These are phyloP conservation scores for Coilia nasus DNA, from an alignment of 2,797 vertebrate genomes.

Conservation along the genomic window DNA sequence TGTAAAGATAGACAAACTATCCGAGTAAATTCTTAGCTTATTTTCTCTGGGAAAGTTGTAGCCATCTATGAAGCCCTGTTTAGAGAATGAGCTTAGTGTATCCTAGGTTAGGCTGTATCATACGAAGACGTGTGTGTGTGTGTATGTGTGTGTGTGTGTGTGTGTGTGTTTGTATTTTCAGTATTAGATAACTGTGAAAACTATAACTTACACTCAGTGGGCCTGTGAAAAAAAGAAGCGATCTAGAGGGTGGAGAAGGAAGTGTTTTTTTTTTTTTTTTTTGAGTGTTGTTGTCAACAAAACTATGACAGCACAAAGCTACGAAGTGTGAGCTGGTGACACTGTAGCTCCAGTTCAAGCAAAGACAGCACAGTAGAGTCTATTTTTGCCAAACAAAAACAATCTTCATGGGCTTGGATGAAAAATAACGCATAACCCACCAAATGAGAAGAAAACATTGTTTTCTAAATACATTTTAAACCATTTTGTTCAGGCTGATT, in stretches of 20 bases:
- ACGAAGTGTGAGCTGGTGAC: neutral
- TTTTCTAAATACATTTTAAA: neutral
- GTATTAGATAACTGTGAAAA: conserved; percentile 23
- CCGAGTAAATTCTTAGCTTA: no score
- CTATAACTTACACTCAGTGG: neutral
- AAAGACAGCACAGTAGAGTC: neutral
- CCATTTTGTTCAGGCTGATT: neutral
- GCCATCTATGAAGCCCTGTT: neutral
- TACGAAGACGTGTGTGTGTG: neutral
- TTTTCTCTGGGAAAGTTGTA: neutral
- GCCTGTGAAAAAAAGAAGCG: neutral
- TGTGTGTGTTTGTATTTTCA: neutral
- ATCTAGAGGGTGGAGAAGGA: neutral
- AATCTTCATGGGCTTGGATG: neutral
- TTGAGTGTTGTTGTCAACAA: neutral
- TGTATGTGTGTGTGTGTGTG: no score
- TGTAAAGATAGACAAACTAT: no score
- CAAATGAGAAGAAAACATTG: neutral
- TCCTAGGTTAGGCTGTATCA: neutral
- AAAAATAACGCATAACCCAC: neutral
- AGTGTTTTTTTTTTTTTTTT: neutral
- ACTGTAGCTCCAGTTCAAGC: neutral
- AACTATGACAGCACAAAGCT: neutral
- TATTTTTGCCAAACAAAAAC: neutral
- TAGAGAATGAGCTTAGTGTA: neutral